phyloP scores from a whole-genome alignment of 2,888 invertebrate genomes.

The Seira ritae region DNA sequence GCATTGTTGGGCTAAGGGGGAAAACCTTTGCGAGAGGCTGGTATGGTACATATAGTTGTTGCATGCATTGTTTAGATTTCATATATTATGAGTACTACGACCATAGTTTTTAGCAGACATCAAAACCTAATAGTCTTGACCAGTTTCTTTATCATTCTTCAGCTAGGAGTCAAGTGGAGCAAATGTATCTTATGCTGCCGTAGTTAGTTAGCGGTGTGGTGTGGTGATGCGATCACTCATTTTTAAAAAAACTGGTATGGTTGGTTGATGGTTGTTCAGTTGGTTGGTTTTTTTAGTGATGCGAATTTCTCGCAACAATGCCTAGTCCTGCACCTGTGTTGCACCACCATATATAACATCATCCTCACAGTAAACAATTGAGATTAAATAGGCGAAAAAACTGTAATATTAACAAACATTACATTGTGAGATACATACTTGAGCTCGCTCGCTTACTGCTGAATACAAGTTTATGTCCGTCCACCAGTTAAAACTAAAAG shows the following conservation, averaged over 20 bases:
- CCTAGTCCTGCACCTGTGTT: background rate
- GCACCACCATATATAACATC: background rate
- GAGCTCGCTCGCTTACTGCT: too few relatives aligned
- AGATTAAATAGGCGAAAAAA: too few relatives aligned
- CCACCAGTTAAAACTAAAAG: too few relatives aligned
- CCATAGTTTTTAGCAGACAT: conserved; percentile 37
- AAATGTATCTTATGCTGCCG: conserved; percentile 41
- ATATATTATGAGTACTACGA: too few relatives aligned
- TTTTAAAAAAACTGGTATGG: conserved; percentile 1
- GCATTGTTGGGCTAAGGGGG: too few relatives aligned
- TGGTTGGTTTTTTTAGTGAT: background rate
- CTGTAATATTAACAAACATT: too few relatives aligned
- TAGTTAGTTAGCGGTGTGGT: conserved; percentile 2
- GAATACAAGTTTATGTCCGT: too few relatives aligned
- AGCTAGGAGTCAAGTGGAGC: conserved; percentile 63
- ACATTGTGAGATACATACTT: too few relatives aligned
- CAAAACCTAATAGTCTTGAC: conserved; percentile 62
- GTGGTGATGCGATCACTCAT: background rate
- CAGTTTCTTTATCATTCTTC: conserved; percentile 56
- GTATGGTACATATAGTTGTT: too few relatives aligned
- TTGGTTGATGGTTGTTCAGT: background rate
- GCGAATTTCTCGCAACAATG: conserved; percentile 6
- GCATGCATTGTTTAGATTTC: too few relatives aligned
- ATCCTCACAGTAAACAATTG: too few relatives aligned
- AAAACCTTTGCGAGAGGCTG: too few relatives aligned